A percentile compares a stretch with the other conserved stretches of the same genome.
Evolutionary conservation across 2,888 invertebrate genomes (phyloP).

Genomic region (Mystacides longicornis): DNA sequence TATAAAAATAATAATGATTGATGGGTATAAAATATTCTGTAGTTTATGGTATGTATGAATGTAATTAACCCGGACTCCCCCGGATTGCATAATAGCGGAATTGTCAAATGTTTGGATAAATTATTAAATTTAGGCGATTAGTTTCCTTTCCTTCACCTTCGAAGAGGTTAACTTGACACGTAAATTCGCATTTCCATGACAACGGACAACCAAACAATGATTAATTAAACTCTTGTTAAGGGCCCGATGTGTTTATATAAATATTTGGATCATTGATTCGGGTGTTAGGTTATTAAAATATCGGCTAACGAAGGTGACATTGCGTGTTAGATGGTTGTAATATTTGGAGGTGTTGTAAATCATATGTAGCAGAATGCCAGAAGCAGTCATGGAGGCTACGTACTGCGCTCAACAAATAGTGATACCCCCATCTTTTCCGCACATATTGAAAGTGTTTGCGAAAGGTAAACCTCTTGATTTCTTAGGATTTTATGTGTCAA

Average conservation of each 20-base stretch:
- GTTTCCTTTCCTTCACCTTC: no score
- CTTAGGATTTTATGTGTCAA: constrained; percentile 10
- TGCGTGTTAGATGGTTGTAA: neutral
- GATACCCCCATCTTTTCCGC: constrained; percentile 75
- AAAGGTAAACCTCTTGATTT: constrained; percentile 46
- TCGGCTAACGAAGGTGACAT: neutral
- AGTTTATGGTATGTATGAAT: no score
- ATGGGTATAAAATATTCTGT: no score
- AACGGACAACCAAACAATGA: neutral
- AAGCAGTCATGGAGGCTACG: constrained; percentile 50
- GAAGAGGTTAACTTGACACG: neutral
- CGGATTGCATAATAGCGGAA: no score
- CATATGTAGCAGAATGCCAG: neutral
- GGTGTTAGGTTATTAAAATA: neutral
- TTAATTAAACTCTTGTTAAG: neutral
- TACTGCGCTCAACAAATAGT: constrained; percentile 77
- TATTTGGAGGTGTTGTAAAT: neutral
- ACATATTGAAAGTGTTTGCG: constrained; percentile 77
- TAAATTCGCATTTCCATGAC: neutral
- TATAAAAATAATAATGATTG: no score
- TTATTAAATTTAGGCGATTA: no score
- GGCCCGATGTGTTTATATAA: neutral
- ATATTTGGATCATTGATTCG: neutral
- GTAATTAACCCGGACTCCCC: no score
- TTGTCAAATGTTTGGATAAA: no score